Evolutionary conservation across 2,888 invertebrate species (phyloP), one percentile per base, ranked within the genome.

Genomic region (Lithosia quadra): DNA sequence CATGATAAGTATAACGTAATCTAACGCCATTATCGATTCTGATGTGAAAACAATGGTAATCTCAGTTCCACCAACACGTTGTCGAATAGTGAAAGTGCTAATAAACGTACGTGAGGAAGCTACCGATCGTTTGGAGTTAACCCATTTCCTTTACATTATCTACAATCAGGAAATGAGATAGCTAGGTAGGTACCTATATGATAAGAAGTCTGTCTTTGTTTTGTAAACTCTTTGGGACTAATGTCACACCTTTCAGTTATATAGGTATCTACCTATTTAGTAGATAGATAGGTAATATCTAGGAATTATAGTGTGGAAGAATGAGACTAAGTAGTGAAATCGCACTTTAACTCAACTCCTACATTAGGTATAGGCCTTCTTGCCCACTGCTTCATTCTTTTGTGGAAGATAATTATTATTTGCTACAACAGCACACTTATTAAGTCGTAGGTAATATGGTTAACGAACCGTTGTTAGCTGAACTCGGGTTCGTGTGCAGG

Each of bases 81-180:
- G 84, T 86, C 84, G 81, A 88, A 86, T 73, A 85, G 91, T 88
- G 91, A 91, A 91, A 91, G 91, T 87, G 76, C 22, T 77, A 72
- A 34, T 34, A 34, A 33, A 79, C 76, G 64, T 73, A 88, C 87
- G 88, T 83, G 88, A 90, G 88, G 89, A 91, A 89, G 86, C 80
- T 88, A 84, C 81, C 74, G 80, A 87, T 83, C 73, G 76, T 72
- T 77, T 74, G 78, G 77, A 49, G 77, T 79, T 80, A 76, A 73
- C 76, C 73, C 67, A 74, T 82, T 83, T 80, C 79, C 78, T 80
- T 74, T 72, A 60, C 67, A 69, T 75, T 73, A 65, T 69, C 58
- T 67, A 67, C 57, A 61, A 76, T 57, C 67, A 73, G 69, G 70
- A 80, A 78, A 75, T 56, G 21, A 75, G 57, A 63, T 65, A 79